Conservation (phyloP, 2,888 invertebrate genomes). For the Amphimallon solstitiale region DNA sequence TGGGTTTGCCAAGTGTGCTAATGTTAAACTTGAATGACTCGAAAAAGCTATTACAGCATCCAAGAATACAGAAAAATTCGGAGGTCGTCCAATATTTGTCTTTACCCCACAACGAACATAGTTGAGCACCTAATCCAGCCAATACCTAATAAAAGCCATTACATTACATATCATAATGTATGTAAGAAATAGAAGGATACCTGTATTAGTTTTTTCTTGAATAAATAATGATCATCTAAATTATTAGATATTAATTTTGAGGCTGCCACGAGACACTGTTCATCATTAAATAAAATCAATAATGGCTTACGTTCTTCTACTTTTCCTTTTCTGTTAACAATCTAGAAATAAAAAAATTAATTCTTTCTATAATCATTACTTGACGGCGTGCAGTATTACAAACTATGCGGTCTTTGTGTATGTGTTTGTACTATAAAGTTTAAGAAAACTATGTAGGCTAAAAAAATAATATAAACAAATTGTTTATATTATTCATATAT, state of each 20-base stretch:
- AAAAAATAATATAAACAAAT: no score
- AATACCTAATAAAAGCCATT: slow-evolving; percentile 70
- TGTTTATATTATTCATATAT: no score
- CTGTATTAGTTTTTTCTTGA: slow-evolving; percentile 85
- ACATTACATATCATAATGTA: no score
- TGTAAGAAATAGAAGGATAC: slow-evolving; percentile 58
- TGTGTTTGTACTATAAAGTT: no score
- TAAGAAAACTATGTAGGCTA: no score
- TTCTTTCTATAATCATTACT: no score
- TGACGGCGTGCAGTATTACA: no score
- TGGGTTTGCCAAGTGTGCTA: slow-evolving; percentile 81
- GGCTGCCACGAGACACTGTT: slow-evolving; percentile 81
- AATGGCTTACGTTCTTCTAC: slow-evolving; percentile 87
- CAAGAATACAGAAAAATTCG: slow-evolving; percentile 79
- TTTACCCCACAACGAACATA: slow-evolving; percentile 83
- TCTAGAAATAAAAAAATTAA: slow-evolving; percentile 65
- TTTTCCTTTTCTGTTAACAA: slow-evolving; percentile 86
- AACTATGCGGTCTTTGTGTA: no score
- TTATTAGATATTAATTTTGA: slow-evolving; percentile 69
- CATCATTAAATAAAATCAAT: slow-evolving; percentile 85
- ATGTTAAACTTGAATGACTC: slow-evolving; percentile 81
- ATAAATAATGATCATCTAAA: slow-evolving; percentile 81
- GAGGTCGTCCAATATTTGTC: slow-evolving; percentile 72
- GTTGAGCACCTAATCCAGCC: slow-evolving; percentile 81
- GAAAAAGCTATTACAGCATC: slow-evolving; percentile 83